Evolutionary conservation across 2,888 invertebrate species (phyloP), one percentile per base, ranked within the genome.

Genomic region (Monochamus alternatus): DNA sequence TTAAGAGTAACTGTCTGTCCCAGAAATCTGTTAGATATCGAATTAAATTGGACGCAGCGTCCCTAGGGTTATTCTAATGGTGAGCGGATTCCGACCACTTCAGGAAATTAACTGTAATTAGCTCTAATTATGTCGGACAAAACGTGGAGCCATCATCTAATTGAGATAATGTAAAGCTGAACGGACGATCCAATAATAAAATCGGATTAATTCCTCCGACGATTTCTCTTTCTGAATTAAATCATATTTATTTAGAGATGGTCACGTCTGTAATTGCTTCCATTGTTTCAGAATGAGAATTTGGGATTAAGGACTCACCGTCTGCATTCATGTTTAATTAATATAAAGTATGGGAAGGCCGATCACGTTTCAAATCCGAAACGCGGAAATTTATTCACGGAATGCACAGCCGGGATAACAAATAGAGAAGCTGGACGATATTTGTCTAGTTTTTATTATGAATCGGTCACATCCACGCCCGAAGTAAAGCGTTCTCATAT

Each of bases 231-330:
- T 72, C 62, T 14, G 47, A 73, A 80, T 81, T 80, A 80, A 82
- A 81, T 82, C 82, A 78, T 78, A 80, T 81, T 81, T 78, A 75
- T 80, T 79, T 73, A 71, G 77, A 77, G 77, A 73, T 76, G 80
- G 82, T 82, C 82, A 82, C 82, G 82, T 81, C 75, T 75, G 73
- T 81, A 82, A 81, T 80, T 80, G 80, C 76, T 78, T 80, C 73
- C 78, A 79, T 78, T 79, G 79, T 76, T 75, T 74, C 79, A 66
- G 79, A 80, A 82, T 81, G 80, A 80, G 77, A 81, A 77, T 78
- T 69, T 59, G 38, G 78, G 80, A 81, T 82, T 81, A 81, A 81
- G 75, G 58, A 71, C 58, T 74, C 63, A 70, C 66, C 68, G 55
- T 60, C 71, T 69, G 60, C 69, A 52, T 52, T 71, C 63, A 52